These are phyloP conservation scores for Eulacestoma nigropectus DNA, from an alignment of 2,113 vertebrate genomes.

Conservation along the genomic window DNA sequence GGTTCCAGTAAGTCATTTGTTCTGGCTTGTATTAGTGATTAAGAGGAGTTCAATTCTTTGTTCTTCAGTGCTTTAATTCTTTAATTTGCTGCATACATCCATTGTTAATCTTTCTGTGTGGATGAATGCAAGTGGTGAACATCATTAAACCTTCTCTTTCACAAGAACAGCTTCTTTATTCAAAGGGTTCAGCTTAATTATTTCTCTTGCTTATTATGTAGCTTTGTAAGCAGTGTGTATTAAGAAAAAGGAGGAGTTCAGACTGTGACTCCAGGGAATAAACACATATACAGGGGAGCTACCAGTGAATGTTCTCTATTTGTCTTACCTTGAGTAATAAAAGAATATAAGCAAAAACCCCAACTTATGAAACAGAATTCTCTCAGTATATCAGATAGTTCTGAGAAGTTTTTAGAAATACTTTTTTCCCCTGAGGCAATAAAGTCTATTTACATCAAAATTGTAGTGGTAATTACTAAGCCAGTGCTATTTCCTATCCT, in stretches of 20 bases:
- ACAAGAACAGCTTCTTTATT: not conserved
- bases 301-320: not conserved
- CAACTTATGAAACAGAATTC: not conserved
- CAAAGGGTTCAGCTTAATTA: not conserved
- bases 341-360: not conserved
- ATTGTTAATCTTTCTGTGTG: not conserved
- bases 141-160: not conserved
- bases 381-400: not conserved
- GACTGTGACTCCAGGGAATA: not conserved
- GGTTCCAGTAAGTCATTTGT: not conserved
- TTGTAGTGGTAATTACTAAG: not conserved
- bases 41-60: not conserved
- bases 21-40: not conserved
- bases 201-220: not conserved
- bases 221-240: not conserved
- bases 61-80: not conserved
- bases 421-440: not conserved
- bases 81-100: not conserved
- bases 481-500: not conserved
- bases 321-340: not conserved
- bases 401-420: not conserved
- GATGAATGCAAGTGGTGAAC: not conserved
- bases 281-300: not conserved
- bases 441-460: not conserved
- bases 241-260: not conserved